phyloP scores from a whole-genome alignment of 2,113 vertebrate species.

The Campylorhamphus procurvoides region DNA sequence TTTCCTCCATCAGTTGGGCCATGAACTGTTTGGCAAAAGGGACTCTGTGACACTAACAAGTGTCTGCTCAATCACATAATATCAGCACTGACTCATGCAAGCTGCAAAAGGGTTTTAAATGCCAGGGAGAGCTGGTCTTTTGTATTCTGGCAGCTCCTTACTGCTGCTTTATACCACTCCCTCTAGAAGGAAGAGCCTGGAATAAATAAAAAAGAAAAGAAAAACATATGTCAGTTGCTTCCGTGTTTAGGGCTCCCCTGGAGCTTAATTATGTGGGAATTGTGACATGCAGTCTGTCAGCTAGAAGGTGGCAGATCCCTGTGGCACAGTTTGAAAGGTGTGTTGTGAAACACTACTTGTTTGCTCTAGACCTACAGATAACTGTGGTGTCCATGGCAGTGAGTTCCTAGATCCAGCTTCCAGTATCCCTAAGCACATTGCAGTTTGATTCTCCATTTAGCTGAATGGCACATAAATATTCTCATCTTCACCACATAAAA shows the following conservation, averaged over 20 bases:
- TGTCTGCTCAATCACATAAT: neutral
- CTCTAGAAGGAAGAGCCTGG: neutral
- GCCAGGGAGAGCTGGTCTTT: constrained; percentile 29
- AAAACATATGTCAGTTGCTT: neutral
- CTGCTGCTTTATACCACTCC: neutral
- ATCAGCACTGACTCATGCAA: constrained; percentile 22
- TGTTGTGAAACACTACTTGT: neutral
- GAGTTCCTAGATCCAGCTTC: neutral
- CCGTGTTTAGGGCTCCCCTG: constrained; percentile 17
- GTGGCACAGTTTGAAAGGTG: neutral
- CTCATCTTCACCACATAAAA: neutral
- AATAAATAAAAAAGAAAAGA: neutral
- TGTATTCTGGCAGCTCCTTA: constrained; percentile 40
- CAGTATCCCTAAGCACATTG: neutral
- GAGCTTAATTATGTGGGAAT: constrained; percentile 51
- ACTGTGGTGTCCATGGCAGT: neutral
- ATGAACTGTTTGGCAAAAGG: constrained; percentile 5
- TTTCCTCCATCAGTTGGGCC: neutral
- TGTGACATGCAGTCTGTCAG: constrained; percentile 7
- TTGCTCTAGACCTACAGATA: neutral
- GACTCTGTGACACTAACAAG: constrained; percentile 6
- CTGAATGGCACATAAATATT: neutral
- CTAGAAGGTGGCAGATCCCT: constrained; percentile 25
- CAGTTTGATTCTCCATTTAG: neutral
- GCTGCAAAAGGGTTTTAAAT: constrained; percentile 24